Conservation (phyloP, 2,888 invertebrate species). For the Parascotia fuliginaria region DNA sequence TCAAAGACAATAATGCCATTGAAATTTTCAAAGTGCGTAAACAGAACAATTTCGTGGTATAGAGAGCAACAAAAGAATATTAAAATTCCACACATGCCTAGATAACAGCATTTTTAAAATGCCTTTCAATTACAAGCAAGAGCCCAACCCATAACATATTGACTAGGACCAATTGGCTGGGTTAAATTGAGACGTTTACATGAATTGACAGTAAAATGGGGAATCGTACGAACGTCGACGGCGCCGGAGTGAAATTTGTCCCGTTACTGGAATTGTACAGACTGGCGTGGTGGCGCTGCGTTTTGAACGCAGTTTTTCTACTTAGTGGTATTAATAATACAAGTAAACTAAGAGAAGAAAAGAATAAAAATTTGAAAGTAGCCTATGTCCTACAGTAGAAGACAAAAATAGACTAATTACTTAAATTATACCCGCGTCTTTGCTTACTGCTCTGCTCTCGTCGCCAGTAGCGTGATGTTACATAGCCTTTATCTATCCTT, state of each 20-base stretch:
- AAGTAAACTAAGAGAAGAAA: no score
- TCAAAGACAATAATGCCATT: no score
- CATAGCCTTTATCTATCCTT: no score
- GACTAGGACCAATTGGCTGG: conserved; percentile 42
- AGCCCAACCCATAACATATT: conserved; percentile 43
- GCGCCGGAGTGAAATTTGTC: conserved; percentile 75
- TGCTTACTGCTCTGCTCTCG: no score
- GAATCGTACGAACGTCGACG: conserved; percentile 61
- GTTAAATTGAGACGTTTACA: conserved; percentile 80
- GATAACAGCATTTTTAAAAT: conserved; percentile 37
- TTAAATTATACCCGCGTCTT: no score
- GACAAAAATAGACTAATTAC: no score
- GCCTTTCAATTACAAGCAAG: conserved; percentile 25
- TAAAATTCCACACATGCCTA: conserved; percentile 20
- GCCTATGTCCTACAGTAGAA: no score
- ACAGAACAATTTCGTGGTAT: neutral
- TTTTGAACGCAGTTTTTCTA: conserved; percentile 3
- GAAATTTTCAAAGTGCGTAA: no score
- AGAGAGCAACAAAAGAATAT: conserved; percentile 7
- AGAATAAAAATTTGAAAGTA: no score
- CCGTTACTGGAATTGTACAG: conserved; percentile 57
- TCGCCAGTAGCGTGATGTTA: no score
- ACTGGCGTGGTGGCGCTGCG: conserved; percentile 46
- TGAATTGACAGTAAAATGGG: conserved; percentile 78
- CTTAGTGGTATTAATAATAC: neutral